Base-by-base conservation (phyloP, 2,113 vertebrate species). In the Meleagris gallopavo region DNA sequence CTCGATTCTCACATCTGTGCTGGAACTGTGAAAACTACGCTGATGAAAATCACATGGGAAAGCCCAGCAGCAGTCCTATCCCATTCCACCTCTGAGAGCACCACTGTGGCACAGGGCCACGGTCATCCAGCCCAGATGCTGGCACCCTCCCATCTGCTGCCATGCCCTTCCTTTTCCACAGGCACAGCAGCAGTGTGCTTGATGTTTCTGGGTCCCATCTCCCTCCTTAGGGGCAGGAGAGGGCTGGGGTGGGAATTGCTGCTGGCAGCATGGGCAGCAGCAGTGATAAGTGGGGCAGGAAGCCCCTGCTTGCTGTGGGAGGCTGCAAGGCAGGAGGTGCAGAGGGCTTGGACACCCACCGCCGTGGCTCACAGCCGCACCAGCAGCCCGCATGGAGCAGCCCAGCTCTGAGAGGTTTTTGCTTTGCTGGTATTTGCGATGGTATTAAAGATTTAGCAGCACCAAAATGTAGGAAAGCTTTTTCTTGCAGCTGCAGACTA, bases 401-500 rank as follows among this genome's bases (percentile, higher is more conserved):
- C 57, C 10, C 0, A 2, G 50, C 18, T 3, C 45, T 58, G 66
- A 76, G 73, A 87, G 67, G 41, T 12, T 91, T 93, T n/a, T 84
- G 43, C 75, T 94, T 94, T 87, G 40, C 74, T 34, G 78, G 81
- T 43, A 43, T 43, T 43, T 43, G 41, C 41, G 54, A 17, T 1
- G 45, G 32, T 76, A 50, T 87, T 82, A 92, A 94, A 94, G 71
- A 92, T 95, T 91, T 67, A 94, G 14, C 24, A 80, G 25, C 34
- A 67, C 36, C 60, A 83, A 20, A 30, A 4, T 0, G 32, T 43
- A 76, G 87, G 74, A 84, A 72, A 79, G 84, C 46, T 83, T 83
- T 74, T 90, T 71, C 36, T n/a, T 16, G 45, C 9, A 11, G 61
- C 18, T 0, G 2, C 16, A n/a, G 86, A 1, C 21, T 20, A 18